Percentiles rank a stretch among this genome's conserved stretches.
These are phyloP conservation scores for Drosophila yakuba DNA, from an alignment of 1,140 invertebrate species.

Conservation along the genomic window DNA sequence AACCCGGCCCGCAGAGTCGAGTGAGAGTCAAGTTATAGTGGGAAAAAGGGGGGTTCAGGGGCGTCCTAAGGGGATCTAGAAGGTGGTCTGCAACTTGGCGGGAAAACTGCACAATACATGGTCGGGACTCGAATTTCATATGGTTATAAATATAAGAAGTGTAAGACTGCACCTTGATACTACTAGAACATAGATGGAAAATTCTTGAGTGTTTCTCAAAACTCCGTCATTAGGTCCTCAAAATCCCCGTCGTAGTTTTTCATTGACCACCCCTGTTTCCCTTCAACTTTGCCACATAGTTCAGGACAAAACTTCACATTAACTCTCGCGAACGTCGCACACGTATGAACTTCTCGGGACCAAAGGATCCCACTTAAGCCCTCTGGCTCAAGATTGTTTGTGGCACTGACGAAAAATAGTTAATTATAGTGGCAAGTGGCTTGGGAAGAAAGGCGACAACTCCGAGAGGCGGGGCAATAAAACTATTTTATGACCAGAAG, in stretches of 20 bases:
- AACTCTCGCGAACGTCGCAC: constrained; percentile 52
- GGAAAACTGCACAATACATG: neutral
- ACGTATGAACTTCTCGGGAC: constrained; percentile 52
- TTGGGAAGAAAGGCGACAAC: constrained; percentile 64
- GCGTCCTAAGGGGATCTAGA: neutral
- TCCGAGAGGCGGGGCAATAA: constrained; percentile 57
- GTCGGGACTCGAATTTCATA: neutral
- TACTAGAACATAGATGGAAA: no score
- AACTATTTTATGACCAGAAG: constrained; percentile 77
- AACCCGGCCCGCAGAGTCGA: constrained; percentile 10
- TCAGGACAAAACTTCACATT: constrained; percentile 58
- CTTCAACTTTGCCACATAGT: constrained; percentile 61
- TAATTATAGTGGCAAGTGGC: constrained; percentile 78
- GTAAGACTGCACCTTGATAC: no score
- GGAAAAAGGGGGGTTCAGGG: constrained; percentile 30
- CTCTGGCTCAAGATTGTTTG: constrained; percentile 33
- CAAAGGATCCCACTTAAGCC: constrained; percentile 38
- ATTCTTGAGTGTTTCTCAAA: no score
- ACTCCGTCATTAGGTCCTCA: no score
- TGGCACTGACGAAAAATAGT: constrained; percentile 71
- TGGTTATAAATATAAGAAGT: neutral
- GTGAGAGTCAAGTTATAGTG: constrained; percentile 14
- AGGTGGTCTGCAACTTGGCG: no score
- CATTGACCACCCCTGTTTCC: neutral
- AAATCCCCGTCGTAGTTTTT: neutral